These are phyloP conservation scores for Aplodontia rufa DNA, from an alignment of 2,113 vertebrate genomes.

Conservation along the genomic window DNA sequence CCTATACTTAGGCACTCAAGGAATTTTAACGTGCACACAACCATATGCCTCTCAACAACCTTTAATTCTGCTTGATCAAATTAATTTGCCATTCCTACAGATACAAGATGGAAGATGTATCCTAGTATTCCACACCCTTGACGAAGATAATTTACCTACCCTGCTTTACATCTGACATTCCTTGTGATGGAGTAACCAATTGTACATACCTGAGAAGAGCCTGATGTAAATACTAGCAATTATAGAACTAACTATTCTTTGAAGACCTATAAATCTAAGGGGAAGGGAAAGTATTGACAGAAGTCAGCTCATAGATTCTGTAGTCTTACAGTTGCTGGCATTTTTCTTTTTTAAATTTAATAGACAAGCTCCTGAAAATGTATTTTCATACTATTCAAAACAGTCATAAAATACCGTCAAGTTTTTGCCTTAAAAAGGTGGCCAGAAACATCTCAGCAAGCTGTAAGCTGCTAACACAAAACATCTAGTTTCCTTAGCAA, in stretches of 20 bases:
- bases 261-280: neutral
- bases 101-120: neutral
- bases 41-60: neutral
- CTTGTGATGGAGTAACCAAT: neutral
- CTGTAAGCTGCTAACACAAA: constrained; percentile 78
- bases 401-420: constrained; percentile 57
- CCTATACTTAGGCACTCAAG: neutral
- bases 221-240: neutral
- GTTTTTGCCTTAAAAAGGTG: constrained; percentile 50
- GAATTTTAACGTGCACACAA: neutral
- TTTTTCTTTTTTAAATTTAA: constrained; percentile 23
- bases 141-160: neutral
- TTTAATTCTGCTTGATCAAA: constrained; percentile 13
- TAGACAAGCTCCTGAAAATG: constrained; percentile 29
- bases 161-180: neutral
- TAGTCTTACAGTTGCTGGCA: neutral
- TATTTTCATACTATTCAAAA: constrained; percentile 41
- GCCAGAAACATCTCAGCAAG: constrained; percentile 75
- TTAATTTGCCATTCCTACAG: neutral
- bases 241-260: neutral
- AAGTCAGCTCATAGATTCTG: neutral
- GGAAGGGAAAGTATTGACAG: neutral
- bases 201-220: neutral
- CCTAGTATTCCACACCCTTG: neutral
- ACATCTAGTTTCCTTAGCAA: constrained; percentile 86